phyloP scores from a whole-genome alignment of 2,113 vertebrate species.

The Anarrhichthys ocellatus region DNA sequence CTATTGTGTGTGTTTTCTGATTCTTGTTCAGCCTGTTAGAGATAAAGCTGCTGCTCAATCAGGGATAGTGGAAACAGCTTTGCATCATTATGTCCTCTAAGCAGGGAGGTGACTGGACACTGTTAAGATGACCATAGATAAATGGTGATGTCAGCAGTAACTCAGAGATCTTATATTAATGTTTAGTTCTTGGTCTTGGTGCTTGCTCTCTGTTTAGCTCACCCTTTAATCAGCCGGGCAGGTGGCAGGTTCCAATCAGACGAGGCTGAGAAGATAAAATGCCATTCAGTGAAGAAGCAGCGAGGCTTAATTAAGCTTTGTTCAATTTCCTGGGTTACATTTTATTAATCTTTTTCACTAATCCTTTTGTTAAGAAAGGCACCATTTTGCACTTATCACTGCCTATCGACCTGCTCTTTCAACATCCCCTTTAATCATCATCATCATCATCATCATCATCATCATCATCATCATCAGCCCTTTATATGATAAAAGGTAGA shows the following conservation, averaged over 20 bases:
- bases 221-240: not conserved
- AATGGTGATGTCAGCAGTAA: not conserved
- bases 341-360: not conserved
- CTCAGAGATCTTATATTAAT: not conserved
- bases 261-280: slow-evolving; percentile 1
- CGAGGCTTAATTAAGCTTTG: not conserved
- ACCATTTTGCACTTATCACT: not conserved
- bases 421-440: not conserved
- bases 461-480: not conserved
- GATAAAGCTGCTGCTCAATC: slow-evolving; percentile 4
- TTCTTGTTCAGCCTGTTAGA: not conserved
- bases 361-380: not conserved
- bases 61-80: not conserved
- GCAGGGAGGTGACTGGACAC: not conserved
- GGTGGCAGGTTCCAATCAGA: not conserved
- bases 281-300: not conserved
- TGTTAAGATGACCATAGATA: not conserved
- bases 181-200: not conserved
- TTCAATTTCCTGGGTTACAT: not conserved
- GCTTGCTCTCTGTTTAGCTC: not conserved
- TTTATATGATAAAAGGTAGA: not conserved
- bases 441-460: not conserved
- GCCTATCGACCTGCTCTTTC: not conserved
- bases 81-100: slow-evolving; percentile 1
- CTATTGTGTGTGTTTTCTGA: not conserved